These are phyloP conservation scores for Phrynocephalus versicolor DNA, from an alignment of 2,113 vertebrate genomes.

Conservation along the genomic window DNA sequence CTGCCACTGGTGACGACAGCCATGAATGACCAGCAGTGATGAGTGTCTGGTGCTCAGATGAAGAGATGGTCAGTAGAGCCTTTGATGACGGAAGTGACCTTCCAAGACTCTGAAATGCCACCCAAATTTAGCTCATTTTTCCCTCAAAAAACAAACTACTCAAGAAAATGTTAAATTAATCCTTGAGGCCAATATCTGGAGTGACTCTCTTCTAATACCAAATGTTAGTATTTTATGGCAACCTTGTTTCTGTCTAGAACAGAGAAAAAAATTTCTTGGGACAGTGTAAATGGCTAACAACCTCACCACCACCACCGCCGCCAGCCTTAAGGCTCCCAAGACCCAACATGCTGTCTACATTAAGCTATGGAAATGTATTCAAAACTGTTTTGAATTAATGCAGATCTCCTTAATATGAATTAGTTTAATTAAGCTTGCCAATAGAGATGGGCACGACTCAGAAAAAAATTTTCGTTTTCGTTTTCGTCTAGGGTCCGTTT, in stretches of 20 bases:
- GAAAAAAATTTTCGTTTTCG: too few species aligned
- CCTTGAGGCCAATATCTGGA: neutral
- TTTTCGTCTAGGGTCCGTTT: too few species aligned
- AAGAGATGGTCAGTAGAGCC: neutral
- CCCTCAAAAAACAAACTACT: neutral
- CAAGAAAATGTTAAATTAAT: neutral
- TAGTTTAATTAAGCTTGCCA: slow-evolving; percentile 22
- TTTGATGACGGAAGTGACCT: neutral
- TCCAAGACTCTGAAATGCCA: neutral
- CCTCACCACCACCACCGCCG: too few species aligned
- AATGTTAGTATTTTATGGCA: neutral
- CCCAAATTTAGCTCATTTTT: neutral
- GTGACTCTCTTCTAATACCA: neutral
- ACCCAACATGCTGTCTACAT: slow-evolving; percentile 44
- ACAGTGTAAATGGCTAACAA: slow-evolving; percentile 58
- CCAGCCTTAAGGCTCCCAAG: slow-evolving; percentile 32
- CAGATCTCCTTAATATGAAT: slow-evolving; percentile 26
- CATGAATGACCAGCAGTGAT: neutral
- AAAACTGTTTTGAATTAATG: slow-evolving; percentile 60
- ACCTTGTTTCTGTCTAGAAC: neutral
- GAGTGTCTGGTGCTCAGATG: neutral
- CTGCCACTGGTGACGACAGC: neutral
- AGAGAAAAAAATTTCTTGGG: neutral
- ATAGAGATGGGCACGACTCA: too few species aligned
- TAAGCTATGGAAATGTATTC: slow-evolving; percentile 24